Conservation (phyloP, 2,888 invertebrate genomes). For the Drepana falcataria region DNA sequence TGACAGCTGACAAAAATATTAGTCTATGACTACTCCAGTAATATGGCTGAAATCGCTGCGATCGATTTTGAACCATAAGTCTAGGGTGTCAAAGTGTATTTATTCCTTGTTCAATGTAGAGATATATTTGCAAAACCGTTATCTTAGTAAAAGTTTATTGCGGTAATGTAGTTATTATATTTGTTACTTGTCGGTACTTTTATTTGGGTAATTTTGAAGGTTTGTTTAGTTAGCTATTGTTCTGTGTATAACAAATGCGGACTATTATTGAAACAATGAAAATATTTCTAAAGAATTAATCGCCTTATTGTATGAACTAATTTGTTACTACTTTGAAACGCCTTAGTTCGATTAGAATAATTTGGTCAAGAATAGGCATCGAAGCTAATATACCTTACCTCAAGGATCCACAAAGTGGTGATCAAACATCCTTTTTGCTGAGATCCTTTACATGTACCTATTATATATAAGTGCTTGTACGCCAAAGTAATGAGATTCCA, state of each 20-base stretch:
- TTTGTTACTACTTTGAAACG: background rate
- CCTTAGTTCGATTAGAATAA: no score
- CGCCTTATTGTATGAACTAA: background rate
- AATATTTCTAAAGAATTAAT: background rate
- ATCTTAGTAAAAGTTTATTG: constrained; percentile 41
- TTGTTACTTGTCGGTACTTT: constrained; percentile 23
- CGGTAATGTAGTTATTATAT: constrained; percentile 37
- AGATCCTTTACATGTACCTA: no score
- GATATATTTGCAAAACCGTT: constrained; percentile 19
- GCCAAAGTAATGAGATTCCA: no score
- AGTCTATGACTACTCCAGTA: background rate
- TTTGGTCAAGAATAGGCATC: no score
- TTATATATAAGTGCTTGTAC: no score
- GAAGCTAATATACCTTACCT: no score
- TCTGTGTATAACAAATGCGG: background rate
- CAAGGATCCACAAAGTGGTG: no score
- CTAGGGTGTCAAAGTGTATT: constrained; percentile 7
- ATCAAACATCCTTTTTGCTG: no score
- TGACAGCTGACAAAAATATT: constrained; percentile 13
- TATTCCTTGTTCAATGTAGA: background rate
- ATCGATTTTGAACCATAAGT: constrained; percentile 1
- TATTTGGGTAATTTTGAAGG: constrained; percentile 6
- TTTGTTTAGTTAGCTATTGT: background rate
- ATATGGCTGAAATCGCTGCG: background rate
- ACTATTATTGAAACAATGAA: background rate